Conservation (phyloP, 2,797 vertebrate species). For the Todus mexicanus region DNA sequence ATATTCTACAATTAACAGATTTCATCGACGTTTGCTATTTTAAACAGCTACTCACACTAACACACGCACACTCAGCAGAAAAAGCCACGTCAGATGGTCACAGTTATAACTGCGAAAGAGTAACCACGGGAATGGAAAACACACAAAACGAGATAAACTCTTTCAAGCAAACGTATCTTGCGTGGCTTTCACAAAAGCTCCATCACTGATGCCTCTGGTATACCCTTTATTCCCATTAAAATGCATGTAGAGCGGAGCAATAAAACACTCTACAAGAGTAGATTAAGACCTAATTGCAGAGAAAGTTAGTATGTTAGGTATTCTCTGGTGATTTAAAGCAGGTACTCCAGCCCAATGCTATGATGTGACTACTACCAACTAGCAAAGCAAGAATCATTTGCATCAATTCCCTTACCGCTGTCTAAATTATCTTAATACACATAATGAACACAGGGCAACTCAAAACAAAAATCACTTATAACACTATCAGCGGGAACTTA, state of each 20-base stretch:
- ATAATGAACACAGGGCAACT: neutral
- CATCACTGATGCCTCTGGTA: neutral
- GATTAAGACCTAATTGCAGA: neutral
- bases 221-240: neutral
- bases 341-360: neutral
- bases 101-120: neutral
- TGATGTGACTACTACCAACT: neutral
- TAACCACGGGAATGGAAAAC: neutral
- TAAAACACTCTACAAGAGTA: neutral
- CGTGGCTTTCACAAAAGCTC: neutral
- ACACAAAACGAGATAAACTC: neutral
- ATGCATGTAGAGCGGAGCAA: neutral
- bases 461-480: neutral
- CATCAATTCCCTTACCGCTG: neutral
- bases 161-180: neutral
- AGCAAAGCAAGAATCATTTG: neutral
- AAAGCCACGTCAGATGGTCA: neutral
- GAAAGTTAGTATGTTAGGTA: neutral
- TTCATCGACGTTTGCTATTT: neutral
- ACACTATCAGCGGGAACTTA: neutral
- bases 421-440: neutral
- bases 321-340: neutral
- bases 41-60: neutral
- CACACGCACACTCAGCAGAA: neutral
- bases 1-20: neutral